Conservation (phyloP, 2,888 invertebrate species). For the Axea sp. region DNA sequence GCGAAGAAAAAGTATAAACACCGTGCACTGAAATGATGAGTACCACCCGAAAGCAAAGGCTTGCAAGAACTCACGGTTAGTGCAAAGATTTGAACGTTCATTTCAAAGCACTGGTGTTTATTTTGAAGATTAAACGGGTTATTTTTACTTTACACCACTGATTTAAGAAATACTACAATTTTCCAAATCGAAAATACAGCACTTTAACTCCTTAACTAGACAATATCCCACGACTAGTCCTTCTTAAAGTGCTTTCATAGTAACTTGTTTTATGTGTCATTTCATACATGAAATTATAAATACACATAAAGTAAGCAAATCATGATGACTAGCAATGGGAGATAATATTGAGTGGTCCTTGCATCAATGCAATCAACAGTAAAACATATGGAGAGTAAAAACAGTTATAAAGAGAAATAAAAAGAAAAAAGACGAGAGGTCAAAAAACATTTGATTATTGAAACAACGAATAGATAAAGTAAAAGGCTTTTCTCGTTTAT, state of each 20-base stretch:
- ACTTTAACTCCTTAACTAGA: constrained; percentile 3
- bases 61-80: not conserved
- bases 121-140: not conserved
- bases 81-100: not conserved
- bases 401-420: constrained; percentile 57
- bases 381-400: constrained; percentile 67
- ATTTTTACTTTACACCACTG: not conserved
- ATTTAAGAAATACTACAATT: constrained; percentile 9
- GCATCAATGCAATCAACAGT: constrained; percentile 81
- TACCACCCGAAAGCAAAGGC: not conserved
- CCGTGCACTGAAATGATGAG: constrained; percentile 1
- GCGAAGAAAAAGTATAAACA: constrained; percentile 3
- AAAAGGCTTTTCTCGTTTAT: constrained; percentile 42
- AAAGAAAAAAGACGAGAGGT: constrained; percentile 47
- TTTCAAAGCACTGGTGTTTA: constrained; percentile 12
- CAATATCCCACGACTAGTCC: constrained; percentile 45
- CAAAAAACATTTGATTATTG: constrained; percentile 58
- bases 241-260: constrained; percentile 32
- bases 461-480: constrained; percentile 58
- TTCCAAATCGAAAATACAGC: constrained; percentile 2
- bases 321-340: constrained; percentile 78
- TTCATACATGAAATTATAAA: constrained; percentile 68
- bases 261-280: constrained; percentile 41
- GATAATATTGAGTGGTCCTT: constrained; percentile 88
- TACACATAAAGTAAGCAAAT: constrained; percentile 77